A percentile compares a stretch with the other conserved stretches of the same genome.
These are phyloP conservation scores for Dicrurus megarhynchus DNA, from an alignment of 2,113 vertebrate genomes.

Conservation along the genomic window DNA sequence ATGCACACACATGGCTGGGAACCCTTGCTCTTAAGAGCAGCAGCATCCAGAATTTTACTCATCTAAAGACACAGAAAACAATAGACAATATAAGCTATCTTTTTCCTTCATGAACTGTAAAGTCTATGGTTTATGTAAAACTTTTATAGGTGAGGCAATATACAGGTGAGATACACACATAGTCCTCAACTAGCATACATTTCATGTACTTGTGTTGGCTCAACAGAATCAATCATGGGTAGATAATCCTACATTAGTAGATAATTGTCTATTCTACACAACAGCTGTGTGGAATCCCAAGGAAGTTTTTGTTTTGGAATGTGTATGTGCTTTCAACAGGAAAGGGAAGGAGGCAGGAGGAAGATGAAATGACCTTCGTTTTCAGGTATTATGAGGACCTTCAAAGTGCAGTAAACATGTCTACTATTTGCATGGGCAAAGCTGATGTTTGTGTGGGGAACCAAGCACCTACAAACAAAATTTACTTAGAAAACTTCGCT, in stretches of 20 bases:
- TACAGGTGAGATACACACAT: not conserved
- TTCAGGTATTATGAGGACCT: not conserved
- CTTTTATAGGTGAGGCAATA: not conserved
- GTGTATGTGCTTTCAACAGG: rapidly evolving
- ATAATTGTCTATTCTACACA: not conserved
- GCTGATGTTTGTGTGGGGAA: not conserved
- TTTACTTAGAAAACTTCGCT: not conserved
- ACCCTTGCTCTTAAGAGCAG: not conserved
- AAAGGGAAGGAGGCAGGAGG: not conserved
- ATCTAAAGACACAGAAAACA: not conserved
- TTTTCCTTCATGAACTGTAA: not conserved
- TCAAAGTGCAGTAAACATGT: not conserved
- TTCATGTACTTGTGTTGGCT: not conserved
- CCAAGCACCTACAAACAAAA: not conserved
- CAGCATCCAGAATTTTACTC: not conserved
- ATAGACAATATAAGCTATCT: rapidly evolving
- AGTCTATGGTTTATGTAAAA: not conserved
- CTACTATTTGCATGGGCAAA: not conserved
- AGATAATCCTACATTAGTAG: not conserved
- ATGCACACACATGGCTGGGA: not conserved
- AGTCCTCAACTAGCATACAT: not conserved
- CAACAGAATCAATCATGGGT: not conserved
- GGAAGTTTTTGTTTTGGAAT: not conserved
- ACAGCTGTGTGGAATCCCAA: not conserved
- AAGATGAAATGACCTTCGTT: not conserved